phyloP scores from a whole-genome alignment of 2,888 invertebrate species.

The Melieria picta region DNA sequence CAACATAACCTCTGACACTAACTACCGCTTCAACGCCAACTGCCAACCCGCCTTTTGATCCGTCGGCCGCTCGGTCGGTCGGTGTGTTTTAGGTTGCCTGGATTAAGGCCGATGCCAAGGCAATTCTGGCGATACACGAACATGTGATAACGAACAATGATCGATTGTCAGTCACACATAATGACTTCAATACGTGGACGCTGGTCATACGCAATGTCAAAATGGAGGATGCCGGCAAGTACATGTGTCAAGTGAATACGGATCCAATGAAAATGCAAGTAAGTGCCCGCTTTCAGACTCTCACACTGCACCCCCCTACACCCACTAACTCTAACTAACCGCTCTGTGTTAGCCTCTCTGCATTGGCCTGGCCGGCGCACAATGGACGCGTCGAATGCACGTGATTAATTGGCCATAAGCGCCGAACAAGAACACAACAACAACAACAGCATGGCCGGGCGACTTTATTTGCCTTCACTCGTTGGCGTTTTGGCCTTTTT shows the following conservation, averaged over 20 bases:
- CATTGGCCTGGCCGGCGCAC: too few species aligned
- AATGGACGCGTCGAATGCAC: not conserved
- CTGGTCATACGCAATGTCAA: conserved; percentile 86
- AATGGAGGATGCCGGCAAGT: conserved; percentile 87
- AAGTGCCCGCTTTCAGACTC: conserved; percentile 47
- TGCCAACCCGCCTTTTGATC: conserved; percentile 8
- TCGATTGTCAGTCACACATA: conserved; percentile 88
- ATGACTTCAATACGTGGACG: conserved; percentile 93
- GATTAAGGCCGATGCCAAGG: conserved; percentile 94
- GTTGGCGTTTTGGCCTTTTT: too few species aligned
- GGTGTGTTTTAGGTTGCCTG: conserved; percentile 79
- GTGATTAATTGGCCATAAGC: conserved; percentile 21
- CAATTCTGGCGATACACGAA: conserved; percentile 91
- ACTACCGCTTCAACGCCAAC: conserved; percentile 29
- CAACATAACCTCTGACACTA: conserved; percentile 5
- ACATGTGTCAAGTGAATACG: conserved; percentile 96
- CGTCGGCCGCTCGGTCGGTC: too few species aligned
- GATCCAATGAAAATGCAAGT: conserved; percentile 96
- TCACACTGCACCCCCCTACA: too few species aligned
- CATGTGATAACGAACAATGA: conserved; percentile 94
- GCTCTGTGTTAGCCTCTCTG: not conserved
- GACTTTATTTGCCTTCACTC: too few species aligned
- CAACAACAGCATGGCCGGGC: too few species aligned
- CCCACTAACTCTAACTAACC: not conserved
- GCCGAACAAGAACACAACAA: not conserved